A percentile compares a stretch with the other conserved stretches of the same genome.
phyloP scores from a whole-genome alignment of 2,797 vertebrate species.

The Fistularia commersonii region DNA sequence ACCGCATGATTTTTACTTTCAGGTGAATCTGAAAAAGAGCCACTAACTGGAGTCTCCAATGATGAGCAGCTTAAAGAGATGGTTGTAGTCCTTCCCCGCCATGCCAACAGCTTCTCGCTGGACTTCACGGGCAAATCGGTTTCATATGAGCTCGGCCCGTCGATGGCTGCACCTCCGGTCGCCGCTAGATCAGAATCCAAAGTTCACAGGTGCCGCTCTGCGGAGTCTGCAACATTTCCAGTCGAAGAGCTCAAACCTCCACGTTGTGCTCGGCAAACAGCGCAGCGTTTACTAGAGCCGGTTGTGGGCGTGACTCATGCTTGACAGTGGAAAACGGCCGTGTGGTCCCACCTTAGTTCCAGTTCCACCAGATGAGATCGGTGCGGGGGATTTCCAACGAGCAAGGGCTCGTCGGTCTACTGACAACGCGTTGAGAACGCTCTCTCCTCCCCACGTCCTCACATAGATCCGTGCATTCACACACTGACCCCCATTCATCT shows the following conservation, averaged over 20 bases:
- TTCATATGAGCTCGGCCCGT: not conserved
- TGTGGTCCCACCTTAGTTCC: slow-evolving; percentile 32
- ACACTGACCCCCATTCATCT: not conserved
- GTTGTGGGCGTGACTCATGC: slow-evolving; percentile 25
- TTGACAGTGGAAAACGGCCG: not conserved
- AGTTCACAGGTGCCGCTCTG: too few species aligned
- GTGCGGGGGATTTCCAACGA: slow-evolving; percentile 32
- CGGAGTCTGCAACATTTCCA: not conserved
- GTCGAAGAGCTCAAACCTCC: not conserved
- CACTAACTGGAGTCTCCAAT: slow-evolving; percentile 86
- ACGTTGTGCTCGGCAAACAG: slow-evolving; percentile 1
- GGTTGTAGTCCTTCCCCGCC: slow-evolving; percentile 83
- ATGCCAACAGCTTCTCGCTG: slow-evolving; percentile 45
- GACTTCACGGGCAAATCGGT: not conserved
- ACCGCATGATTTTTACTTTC: too few species aligned
- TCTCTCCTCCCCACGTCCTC: not conserved
- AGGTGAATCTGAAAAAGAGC: not conserved
- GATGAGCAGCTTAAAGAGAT: slow-evolving; percentile 86
- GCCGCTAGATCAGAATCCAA: too few species aligned
- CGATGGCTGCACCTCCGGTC: not conserved
- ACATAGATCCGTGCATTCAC: not conserved
- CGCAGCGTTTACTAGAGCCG: slow-evolving; percentile 17
- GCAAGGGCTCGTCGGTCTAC: not conserved
- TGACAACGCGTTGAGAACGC: slow-evolving; percentile 9
- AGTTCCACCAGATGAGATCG: slow-evolving; percentile 29